Evolutionary conservation across 1,140 invertebrate species (phyloP), one percentile per base, ranked within the genome.

Genomic region (Spodoptera litura): DNA sequence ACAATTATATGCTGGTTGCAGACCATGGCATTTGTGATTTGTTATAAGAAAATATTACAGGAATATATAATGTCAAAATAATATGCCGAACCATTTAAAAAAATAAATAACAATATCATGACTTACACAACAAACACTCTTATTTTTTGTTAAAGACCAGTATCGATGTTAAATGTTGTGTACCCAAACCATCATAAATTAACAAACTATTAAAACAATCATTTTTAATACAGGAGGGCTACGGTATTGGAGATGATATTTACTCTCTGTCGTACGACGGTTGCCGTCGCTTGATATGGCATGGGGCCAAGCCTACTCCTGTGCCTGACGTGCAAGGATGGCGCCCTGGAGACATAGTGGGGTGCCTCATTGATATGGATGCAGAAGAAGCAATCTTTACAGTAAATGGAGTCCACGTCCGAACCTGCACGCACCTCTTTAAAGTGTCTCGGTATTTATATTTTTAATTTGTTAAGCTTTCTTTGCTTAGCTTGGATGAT

Each of bases 221-320:
- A 12, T 44, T 15, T 68, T 6, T 53, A 27, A 52, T 44, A 53
- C 80, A 98, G 98, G 98, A 99, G 93, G 98, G 98, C 3, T 99
- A 97, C 95, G 98, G 98, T n/a, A 99, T 99, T 81, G 98, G 98
- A 44, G 98, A 99, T 91, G 98, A 99, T 94, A 96, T 97, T 83
- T 98, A 96, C 94, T 99, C 98, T 1, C 94, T 99, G 80, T 97
- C 98, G 1, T 99, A 98, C 91, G 98, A 99, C 95, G 98, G 98
- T 0, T 99, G 98, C 93, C 95, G 98, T 51, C 96, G 97, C 90
- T 94, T 99, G 52, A 96, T 99, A 73, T 99, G 98, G 98, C 96
- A 98, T 87, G 97, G 97, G 91, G 98, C 98, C 3, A 96, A 96
- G 79, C 97, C 97, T 77, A 96, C 96, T 78, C 92, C 96, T 25